Evolutionary conservation across 2,888 invertebrate species (phyloP).

Genomic region (Tyria jacobaeae): DNA sequence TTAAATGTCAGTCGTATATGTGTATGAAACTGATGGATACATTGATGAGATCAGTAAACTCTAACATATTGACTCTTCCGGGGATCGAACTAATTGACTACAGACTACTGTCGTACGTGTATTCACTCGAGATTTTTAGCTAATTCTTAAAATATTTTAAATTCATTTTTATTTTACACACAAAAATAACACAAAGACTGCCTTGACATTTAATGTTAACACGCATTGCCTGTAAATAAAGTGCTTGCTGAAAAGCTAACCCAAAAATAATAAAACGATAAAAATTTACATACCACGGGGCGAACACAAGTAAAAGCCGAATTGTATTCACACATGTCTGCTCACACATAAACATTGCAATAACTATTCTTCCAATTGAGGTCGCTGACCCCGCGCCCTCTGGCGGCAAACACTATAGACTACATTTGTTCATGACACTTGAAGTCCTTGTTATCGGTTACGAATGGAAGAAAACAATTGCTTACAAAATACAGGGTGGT

Average conservation of each 20-base stretch:
- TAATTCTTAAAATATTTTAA: background rate
- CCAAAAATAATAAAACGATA: slow-evolving; percentile 2
- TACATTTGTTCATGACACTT: slow-evolving; percentile 13
- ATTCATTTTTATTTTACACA: background rate
- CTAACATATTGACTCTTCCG: no score
- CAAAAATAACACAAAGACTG: background rate
- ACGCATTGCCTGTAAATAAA: background rate
- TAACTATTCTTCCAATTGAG: slow-evolving; percentile 1
- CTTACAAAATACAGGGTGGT: slow-evolving; percentile 58
- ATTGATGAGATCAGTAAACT: no score
- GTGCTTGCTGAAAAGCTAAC: background rate
- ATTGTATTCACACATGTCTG: background rate
- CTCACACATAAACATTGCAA: slow-evolving; percentile 13
- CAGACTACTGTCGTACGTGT: no score
- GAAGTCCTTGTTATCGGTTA: slow-evolving; percentile 45
- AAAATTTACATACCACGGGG: slow-evolving; percentile 10
- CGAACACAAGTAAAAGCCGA: background rate
- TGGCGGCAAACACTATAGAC: slow-evolving; percentile 15
- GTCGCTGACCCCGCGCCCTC: slow-evolving; percentile 11
- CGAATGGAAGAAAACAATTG: slow-evolving; percentile 52
- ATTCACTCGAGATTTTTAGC: background rate
- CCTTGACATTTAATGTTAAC: background rate
- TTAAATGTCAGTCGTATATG: no score
- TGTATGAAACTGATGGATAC: no score
- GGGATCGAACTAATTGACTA: no score